A percentile compares a stretch with the other conserved stretches of the same genome.
phyloP scores from a whole-genome alignment of 1,140 invertebrate genomes.

The Telenomus remus region DNA sequence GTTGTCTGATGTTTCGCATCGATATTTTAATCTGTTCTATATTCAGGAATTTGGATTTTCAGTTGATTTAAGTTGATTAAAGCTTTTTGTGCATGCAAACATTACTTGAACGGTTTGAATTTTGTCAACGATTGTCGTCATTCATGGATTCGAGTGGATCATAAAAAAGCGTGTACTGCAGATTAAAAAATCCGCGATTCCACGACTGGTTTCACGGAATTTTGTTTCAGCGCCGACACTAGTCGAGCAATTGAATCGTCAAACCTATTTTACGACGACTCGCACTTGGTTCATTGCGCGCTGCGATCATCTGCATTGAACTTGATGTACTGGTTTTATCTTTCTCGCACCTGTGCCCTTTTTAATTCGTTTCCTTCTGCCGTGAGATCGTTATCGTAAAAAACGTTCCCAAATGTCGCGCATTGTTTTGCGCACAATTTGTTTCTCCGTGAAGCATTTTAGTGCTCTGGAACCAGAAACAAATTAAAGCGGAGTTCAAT shows the following conservation, averaged over 20 bases:
- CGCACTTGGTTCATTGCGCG: conserved; percentile 16
- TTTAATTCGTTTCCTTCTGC: conserved; percentile 29
- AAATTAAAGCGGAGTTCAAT: no score
- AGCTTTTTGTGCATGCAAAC: no score
- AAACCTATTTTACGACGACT: conserved; percentile 18
- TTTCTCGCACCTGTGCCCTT: conserved; percentile 15
- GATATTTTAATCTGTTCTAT: no score
- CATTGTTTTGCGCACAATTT: conserved; percentile 21
- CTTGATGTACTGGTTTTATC: conserved; percentile 31
- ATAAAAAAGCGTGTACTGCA: conserved; percentile 11
- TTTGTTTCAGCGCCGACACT: conserved; percentile 33
- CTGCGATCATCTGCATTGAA: conserved; percentile 14
- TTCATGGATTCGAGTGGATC: neutral
- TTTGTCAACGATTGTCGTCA: neutral
- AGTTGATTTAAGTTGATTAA: no score
- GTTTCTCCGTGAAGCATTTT: neutral
- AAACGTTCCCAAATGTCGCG: conserved; percentile 14
- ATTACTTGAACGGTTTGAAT: neutral
- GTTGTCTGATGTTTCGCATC: no score
- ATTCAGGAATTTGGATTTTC: no score
- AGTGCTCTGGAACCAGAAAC: neutral
- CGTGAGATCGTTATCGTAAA: conserved; percentile 39
- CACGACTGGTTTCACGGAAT: conserved; percentile 12
- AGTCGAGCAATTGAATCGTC: conserved; percentile 35
- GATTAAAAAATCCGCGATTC: conserved; percentile 28